Base-by-base conservation (phyloP, 2,888 invertebrate species). In the Cacoxenus indagator region DNA sequence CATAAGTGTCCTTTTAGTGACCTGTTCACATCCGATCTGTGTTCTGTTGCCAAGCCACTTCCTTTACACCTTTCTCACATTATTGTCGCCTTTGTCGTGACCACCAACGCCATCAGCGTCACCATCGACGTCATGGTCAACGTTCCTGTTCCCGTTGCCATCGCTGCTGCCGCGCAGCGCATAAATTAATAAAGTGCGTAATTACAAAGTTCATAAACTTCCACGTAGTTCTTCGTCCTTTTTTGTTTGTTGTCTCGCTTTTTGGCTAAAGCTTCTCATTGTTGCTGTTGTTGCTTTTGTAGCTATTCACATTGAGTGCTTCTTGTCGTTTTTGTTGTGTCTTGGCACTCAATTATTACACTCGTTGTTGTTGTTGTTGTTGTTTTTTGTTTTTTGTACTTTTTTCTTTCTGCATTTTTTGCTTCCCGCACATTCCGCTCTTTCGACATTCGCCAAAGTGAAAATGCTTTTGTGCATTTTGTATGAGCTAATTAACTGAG, bases 171-270 rank as follows among this genome's bases (percentile, higher is more conserved):
- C 59, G 75, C 75, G 77, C 79, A 72, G 79, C 82, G 79, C 83
- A 80, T 80, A 83, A 81, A 80, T 80, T 80, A 80, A 83, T 81
- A 80, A 83, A 80, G 83, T 83, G 83, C 83, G 80, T 80, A 80
- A 80, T 80, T 80, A 78, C 80, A 83, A 83, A 80, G 80, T 83
- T 80, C 81, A 80, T 83, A 80, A 80, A 83, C 82, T 80, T 83
- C 72, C 74, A 77, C 70, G 65, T 69, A 74, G 75, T 77, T 81
- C 62, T 65, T 26, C 29, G 5, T 37, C n/a, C 51, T 17, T 8
- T 65, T 43, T 64, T 64, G 5, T 11, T 64, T 17, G 43, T 64
- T 46, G 24, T 27, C 11, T 65, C n/a, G 0, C 27, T 51, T 54
- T 31, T 51, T 1, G 11, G 27, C 37, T 27, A 45, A 55, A 6